Evolutionary conservation across 2,888 invertebrate genomes (phyloP).

Genomic region (Taenaris catops): DNA sequence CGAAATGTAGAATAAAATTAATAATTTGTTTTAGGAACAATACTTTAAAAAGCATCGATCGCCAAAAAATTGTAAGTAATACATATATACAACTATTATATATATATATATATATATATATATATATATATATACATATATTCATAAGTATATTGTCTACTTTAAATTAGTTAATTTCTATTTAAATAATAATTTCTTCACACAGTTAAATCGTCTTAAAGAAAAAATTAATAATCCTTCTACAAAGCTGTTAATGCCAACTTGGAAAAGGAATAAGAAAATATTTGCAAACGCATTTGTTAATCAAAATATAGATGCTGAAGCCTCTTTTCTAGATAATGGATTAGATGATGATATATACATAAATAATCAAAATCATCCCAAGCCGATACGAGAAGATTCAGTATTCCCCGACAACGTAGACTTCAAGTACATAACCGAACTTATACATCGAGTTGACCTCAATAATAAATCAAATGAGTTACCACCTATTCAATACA

Average conservation of each 20-base stretch:
- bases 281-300: slow-evolving; percentile 20
- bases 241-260: slow-evolving; percentile 11
- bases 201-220: slow-evolving; percentile 15
- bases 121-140: too few species aligned
- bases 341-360: slow-evolving; percentile 17
- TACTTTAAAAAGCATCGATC: slow-evolving; percentile 11
- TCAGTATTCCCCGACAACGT: slow-evolving; percentile 33
- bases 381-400: slow-evolving; percentile 19
- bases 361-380: slow-evolving; percentile 20
- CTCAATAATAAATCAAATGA: slow-evolving; percentile 32
- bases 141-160: too few species aligned
- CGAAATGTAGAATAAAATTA: too few species aligned
- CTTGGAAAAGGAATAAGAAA: slow-evolving; percentile 27
- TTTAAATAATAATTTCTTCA: slow-evolving; percentile 14
- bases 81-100: too few species aligned
- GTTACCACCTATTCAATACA: slow-evolving; percentile 26
- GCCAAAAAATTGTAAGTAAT: slow-evolving; percentile 35
- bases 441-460: slow-evolving; percentile 55
- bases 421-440: slow-evolving; percentile 59
- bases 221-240: slow-evolving; percentile 17
- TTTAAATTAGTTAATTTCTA: slow-evolving; percentile 9
- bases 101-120: too few species aligned
- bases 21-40: slow-evolving; percentile 11
- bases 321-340: slow-evolving; percentile 25
- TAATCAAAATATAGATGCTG: slow-evolving; percentile 26